Evolutionary conservation across 2,888 invertebrate genomes (phyloP).

Genomic region (Noctua comes): DNA sequence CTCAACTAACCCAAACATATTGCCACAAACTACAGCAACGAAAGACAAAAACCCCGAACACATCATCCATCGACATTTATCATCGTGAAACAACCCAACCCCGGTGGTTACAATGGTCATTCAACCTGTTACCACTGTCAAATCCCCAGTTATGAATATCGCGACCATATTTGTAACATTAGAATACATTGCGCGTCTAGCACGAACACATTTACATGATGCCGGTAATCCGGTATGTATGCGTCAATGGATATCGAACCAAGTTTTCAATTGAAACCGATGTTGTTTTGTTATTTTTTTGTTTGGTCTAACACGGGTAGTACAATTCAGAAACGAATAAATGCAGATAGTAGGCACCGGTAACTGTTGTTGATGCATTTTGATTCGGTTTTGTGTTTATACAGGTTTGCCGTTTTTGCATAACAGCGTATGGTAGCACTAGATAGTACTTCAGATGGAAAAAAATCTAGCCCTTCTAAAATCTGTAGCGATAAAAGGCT

Average conservation of each 20-base stretch:
- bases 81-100: conserved; percentile 57
- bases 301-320: conserved; percentile 35
- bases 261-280: not conserved
- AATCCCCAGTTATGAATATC: conserved; percentile 26
- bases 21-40: conserved; percentile 23
- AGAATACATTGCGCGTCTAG: conserved; percentile 39
- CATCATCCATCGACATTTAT: conserved; percentile 61
- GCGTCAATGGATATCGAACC: not conserved
- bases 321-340: conserved; percentile 54
- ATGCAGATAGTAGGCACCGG: conserved; percentile 41
- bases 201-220: conserved; percentile 6
- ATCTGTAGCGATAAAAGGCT: not conserved
- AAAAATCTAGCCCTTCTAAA: not conserved
- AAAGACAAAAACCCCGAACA: conserved; percentile 48
- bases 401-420: conserved; percentile 23
- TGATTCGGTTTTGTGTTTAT: conserved; percentile 40
- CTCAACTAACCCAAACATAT: conserved; percentile 33
- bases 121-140: conserved; percentile 27
- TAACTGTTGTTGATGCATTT: conserved; percentile 58
- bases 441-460: not conserved
- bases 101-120: conserved; percentile 56
- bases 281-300: conserved; percentile 10
- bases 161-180: conserved; percentile 31
- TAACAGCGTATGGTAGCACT: not conserved
- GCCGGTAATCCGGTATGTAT: not conserved